Evolutionary conservation across 2,888 invertebrate species (phyloP).

Genomic region (Norana najaformis): DNA sequence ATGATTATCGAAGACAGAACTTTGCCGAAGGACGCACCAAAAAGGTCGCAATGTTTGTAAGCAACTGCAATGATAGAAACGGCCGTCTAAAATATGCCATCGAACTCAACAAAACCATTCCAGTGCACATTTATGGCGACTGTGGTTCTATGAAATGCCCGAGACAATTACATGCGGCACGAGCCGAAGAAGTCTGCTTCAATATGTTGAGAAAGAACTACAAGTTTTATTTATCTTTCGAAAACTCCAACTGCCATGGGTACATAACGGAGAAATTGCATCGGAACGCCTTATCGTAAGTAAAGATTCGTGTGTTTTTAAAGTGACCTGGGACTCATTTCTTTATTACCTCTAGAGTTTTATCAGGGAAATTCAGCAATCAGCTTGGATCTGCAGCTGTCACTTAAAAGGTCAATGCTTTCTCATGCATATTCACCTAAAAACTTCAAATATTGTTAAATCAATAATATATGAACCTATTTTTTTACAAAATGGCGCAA

Average conservation of each 20-base stretch:
- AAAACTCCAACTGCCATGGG: slow-evolving; percentile 46
- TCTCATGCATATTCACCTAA: no score
- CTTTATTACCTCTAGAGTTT: no score
- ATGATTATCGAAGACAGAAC: slow-evolving; percentile 29
- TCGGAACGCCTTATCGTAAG: slow-evolving; percentile 42
- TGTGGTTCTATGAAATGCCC: slow-evolving; percentile 81
- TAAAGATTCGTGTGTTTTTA: not conserved
- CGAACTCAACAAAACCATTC: slow-evolving; percentile 82
- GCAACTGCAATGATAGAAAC: slow-evolving; percentile 92
- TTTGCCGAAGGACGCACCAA: slow-evolving; percentile 79
- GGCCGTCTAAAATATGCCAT: slow-evolving; percentile 82
- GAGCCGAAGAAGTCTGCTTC: slow-evolving; percentile 27
- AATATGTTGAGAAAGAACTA: slow-evolving; percentile 38
- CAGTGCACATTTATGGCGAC: slow-evolving; percentile 54
- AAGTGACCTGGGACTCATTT: no score
- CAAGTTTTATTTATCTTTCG: slow-evolving; percentile 46
- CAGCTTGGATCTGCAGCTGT: no score
- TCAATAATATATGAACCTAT: no score
- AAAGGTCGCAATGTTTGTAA: slow-evolving; percentile 95
- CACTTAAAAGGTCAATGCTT: no score
- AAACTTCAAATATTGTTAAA: no score
- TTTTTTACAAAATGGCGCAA: no score
- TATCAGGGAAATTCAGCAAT: no score
- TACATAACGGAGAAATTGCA: slow-evolving; percentile 47
- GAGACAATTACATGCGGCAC: slow-evolving; percentile 7